phyloP scores from a whole-genome alignment of 2,113 vertebrate genomes.

The Silurus asotus region DNA sequence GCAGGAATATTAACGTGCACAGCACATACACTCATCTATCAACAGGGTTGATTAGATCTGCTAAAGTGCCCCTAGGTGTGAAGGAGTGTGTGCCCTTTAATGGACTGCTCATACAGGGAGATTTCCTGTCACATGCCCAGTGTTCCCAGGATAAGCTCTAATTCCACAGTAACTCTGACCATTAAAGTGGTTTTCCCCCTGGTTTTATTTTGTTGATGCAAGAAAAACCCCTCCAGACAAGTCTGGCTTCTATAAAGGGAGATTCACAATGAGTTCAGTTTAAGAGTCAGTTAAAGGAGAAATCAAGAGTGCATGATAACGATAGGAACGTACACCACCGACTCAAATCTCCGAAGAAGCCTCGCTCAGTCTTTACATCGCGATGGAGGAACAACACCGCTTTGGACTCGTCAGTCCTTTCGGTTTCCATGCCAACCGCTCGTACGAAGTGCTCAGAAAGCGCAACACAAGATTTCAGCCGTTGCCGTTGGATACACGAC shows the following conservation, averaged over 20 bases:
- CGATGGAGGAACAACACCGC: neutral
- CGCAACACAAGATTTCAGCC: neutral
- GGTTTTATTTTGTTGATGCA: neutral
- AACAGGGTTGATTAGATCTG: neutral
- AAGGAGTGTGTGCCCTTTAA: neutral
- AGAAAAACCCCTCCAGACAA: neutral
- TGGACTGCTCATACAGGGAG: neutral
- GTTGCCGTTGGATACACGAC: neutral
- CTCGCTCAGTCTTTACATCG: neutral
- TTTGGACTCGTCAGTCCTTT: neutral
- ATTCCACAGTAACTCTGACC: neutral
- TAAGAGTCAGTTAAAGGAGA: neutral
- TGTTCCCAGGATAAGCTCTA: neutral
- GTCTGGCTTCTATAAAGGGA: neutral
- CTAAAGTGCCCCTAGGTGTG: neutral
- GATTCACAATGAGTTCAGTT: neutral
- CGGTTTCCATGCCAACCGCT: slow-evolving; percentile 25
- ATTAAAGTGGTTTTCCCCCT: neutral
- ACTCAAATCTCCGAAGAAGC: neutral
- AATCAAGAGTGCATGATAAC: neutral
- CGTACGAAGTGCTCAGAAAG: neutral
- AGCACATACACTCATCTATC: neutral
- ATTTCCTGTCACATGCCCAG: too few relatives aligned
- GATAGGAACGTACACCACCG: neutral
- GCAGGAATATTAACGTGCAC: neutral